A percentile compares a stretch with the other conserved stretches of the same genome.
phyloP scores from a whole-genome alignment of 1,140 invertebrate genomes.

The Prorops nasuta region DNA sequence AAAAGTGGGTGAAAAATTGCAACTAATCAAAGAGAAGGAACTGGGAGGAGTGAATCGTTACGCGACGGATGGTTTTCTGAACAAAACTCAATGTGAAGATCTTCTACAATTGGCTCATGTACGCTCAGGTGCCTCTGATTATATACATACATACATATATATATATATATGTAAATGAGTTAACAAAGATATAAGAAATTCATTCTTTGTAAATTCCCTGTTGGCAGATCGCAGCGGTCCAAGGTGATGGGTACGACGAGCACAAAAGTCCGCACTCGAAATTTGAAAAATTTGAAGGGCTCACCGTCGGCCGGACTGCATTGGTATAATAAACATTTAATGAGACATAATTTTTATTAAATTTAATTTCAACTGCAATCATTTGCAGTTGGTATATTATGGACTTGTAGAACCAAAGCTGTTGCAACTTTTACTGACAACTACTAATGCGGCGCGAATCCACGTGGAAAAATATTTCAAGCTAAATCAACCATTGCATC shows the following conservation, averaged over 20 bases:
- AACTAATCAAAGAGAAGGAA: conserved; percentile 26
- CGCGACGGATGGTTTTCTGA: conserved; percentile 56
- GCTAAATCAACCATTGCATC: conserved; percentile 58
- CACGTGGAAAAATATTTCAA: conserved; percentile 60
- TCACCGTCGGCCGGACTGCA: conserved; percentile 59
- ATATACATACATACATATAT: too few relatives aligned
- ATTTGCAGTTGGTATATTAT: conserved; percentile 51
- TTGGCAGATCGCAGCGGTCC: conserved; percentile 47
- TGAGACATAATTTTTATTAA: too few relatives aligned
- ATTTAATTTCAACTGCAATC: too few relatives aligned
- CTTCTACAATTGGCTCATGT: conserved; percentile 58
- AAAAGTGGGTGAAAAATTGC: too few relatives aligned
- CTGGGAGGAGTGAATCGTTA: conserved; percentile 39
- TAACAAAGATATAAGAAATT: not conserved
- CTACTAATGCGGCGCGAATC: conserved; percentile 55
- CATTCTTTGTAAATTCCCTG: not conserved
- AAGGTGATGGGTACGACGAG: conserved; percentile 60
- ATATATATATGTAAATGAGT: too few relatives aligned
- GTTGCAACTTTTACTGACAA: conserved; percentile 55
- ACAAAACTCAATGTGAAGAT: conserved; percentile 54
- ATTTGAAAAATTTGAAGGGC: conserved; percentile 62
- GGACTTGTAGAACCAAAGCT: conserved; percentile 48
- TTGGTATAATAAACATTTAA: conserved; percentile 47
- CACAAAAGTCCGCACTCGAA: conserved; percentile 60
- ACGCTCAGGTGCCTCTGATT: conserved; percentile 17